These are phyloP conservation scores for Doryteuthis pealeii DNA, from an alignment of 1,140 invertebrate genomes.

Conservation along the genomic window DNA sequence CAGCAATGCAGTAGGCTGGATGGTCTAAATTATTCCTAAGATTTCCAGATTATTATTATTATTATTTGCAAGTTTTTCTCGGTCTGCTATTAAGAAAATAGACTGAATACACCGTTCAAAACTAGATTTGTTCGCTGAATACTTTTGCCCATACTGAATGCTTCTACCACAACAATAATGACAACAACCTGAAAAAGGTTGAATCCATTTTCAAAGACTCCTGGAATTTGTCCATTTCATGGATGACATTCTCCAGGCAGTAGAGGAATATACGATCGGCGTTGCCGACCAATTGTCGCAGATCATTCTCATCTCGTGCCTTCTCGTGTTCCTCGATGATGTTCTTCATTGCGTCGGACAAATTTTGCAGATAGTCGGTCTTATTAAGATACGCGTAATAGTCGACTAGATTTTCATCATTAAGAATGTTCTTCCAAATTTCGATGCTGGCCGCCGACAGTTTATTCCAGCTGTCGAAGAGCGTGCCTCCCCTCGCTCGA, in stretches of 20 bases:
- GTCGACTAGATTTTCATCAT: constrained; percentile 36
- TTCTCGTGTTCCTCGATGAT: constrained; percentile 20
- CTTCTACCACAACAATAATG: background rate
- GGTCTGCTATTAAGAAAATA: too few relatives aligned
- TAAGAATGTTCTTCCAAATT: constrained; percentile 37
- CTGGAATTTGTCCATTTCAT: constrained; percentile 24
- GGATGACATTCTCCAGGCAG: constrained; percentile 24
- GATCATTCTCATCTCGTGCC: constrained; percentile 24
- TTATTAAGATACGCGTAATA: constrained; percentile 41
- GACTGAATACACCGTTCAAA: too few relatives aligned
- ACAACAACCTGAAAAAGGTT: constrained; percentile 33
- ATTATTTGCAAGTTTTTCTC: too few relatives aligned
- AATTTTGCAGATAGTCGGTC: constrained; percentile 27
- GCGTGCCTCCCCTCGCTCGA: constrained; percentile 34
- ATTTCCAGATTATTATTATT: too few relatives aligned
- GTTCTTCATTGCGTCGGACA: constrained; percentile 23
- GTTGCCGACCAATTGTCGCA: constrained; percentile 30
- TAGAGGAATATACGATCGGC: constrained; percentile 30
- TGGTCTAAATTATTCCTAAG: too few relatives aligned
- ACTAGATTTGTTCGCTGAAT: background rate
- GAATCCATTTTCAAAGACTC: constrained; percentile 25
- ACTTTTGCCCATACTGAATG: background rate
- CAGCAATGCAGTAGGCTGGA: too few relatives aligned
- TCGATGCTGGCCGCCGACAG: constrained; percentile 15
- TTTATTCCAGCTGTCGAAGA: constrained; percentile 38